These are phyloP conservation scores for Sinelater perroti DNA, from an alignment of 2,888 invertebrate species.

Conservation along the genomic window DNA sequence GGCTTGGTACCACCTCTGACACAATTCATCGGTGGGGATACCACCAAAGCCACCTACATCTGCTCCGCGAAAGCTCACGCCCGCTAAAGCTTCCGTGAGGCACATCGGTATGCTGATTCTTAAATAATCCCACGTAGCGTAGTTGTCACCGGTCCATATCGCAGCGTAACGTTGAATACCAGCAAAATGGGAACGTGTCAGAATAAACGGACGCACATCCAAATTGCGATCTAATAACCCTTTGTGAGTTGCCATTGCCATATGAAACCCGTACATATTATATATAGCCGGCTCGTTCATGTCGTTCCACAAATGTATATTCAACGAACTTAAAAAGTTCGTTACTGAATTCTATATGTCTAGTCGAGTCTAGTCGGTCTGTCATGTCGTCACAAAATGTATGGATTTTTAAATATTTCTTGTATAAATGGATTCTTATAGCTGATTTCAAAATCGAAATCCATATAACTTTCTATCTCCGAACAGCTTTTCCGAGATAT, in stretches of 20 bases:
- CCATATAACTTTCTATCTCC: too few species aligned
- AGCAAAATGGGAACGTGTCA: conserved; percentile 88
- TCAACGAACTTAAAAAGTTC: too few species aligned
- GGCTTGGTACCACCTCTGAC: conserved; percentile 77
- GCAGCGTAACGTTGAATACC: conserved; percentile 91
- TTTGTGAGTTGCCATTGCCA: conserved; percentile 69
- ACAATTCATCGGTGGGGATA: conserved; percentile 89
- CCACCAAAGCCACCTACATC: conserved; percentile 98
- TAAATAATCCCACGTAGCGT: conserved; percentile 91
- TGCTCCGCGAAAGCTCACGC: conserved; percentile 91
- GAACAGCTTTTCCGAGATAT: too few species aligned
- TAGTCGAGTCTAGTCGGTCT: too few species aligned
- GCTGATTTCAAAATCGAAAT: too few species aligned
- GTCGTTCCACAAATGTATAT: conserved; percentile 95
- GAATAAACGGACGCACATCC: conserved; percentile 84
- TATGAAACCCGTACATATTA: conserved; percentile 85
- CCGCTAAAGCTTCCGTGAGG: conserved; percentile 81
- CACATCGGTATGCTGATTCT: conserved; percentile 89
- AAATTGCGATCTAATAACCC: conserved; percentile 69
- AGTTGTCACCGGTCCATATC: conserved; percentile 98
- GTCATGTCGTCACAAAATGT: too few species aligned
- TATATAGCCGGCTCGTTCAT: conserved; percentile 99
- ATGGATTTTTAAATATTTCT: too few species aligned
- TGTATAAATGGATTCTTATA: too few species aligned
- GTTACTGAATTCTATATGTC: too few species aligned